Percentiles rank a stretch among this genome's conserved stretches.
These are phyloP conservation scores for Antigone vipio DNA, from an alignment of 2,113 vertebrate genomes.

Conservation along the genomic window DNA sequence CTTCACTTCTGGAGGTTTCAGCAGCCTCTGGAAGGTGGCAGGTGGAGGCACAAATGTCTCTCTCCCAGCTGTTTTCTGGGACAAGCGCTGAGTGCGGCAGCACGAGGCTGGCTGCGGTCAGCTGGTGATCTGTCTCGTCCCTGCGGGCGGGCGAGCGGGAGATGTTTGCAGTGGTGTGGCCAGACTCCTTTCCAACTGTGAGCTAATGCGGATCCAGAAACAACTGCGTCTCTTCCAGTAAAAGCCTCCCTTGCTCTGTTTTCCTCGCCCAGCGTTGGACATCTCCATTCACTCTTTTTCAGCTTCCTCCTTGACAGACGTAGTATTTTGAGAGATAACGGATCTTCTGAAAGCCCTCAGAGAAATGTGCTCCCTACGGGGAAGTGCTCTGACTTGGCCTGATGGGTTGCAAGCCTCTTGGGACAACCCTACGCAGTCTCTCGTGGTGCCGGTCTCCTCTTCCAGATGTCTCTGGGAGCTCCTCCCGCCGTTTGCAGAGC, in stretches of 20 bases:
- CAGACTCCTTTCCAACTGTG: slow-evolving; percentile 7
- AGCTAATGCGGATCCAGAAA: slow-evolving; percentile 21
- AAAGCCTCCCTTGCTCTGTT: background rate
- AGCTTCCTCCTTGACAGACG: background rate
- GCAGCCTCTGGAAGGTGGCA: background rate
- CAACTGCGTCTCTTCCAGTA: background rate
- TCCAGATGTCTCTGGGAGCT: background rate
- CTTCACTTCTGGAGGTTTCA: background rate
- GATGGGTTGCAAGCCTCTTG: background rate
- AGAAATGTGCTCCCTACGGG: background rate
- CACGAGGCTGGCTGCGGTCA: background rate
- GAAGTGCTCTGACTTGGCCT: background rate
- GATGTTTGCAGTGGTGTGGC: background rate
- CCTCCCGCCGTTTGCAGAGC: background rate
- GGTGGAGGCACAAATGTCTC: background rate
- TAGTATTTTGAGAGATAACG: background rate
- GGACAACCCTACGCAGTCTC: accelerated
- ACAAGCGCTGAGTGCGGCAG: background rate
- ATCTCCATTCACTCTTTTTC: background rate
- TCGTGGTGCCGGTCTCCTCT: background rate
- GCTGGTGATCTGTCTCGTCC: background rate
- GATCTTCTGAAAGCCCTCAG: background rate
- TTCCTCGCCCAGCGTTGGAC: background rate
- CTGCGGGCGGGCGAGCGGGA: background rate
- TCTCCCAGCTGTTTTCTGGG: background rate